Conservation (phyloP, 2,113 vertebrate species). For the Orcinus orca region DNA sequence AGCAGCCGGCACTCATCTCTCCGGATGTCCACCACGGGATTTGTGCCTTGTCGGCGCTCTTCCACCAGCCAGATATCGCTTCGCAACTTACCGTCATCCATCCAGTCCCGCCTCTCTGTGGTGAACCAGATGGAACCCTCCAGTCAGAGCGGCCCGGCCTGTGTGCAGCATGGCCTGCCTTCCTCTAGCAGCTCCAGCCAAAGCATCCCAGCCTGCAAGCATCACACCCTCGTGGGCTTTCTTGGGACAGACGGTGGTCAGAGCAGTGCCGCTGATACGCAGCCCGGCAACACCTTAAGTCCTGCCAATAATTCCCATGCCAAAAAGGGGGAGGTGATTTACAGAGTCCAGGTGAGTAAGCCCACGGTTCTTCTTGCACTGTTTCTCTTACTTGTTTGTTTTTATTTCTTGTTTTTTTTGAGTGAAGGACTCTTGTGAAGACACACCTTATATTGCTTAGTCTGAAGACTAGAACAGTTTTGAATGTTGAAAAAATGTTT, state of each 20-base stretch:
- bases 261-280: constrained; percentile 81
- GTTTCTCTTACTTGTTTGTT: neutral
- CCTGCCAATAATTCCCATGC: constrained; percentile 87
- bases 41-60: constrained; percentile 96
- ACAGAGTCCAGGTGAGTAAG: constrained; percentile 94
- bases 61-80: constrained; percentile 98
- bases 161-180: constrained; percentile 84
- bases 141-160: constrained; percentile 81
- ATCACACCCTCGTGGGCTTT: constrained; percentile 92
- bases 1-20: constrained; percentile 96
- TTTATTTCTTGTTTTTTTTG: neutral
- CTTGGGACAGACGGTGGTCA: constrained; percentile 90
- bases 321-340: constrained; percentile 96
- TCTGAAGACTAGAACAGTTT: neutral
- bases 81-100: constrained; percentile 93
- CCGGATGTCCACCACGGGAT: constrained; percentile 92
- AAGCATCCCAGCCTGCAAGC: constrained; percentile 97
- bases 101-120: constrained; percentile 95
- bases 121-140: constrained; percentile 87
- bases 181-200: constrained; percentile 96
- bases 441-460: neutral
- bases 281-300: constrained; percentile 86
- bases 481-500: neutral
- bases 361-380: neutral
- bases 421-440: neutral